These are phyloP conservation scores for Platysternon megacephalum DNA, from an alignment of 2,113 vertebrate species.

Conservation along the genomic window DNA sequence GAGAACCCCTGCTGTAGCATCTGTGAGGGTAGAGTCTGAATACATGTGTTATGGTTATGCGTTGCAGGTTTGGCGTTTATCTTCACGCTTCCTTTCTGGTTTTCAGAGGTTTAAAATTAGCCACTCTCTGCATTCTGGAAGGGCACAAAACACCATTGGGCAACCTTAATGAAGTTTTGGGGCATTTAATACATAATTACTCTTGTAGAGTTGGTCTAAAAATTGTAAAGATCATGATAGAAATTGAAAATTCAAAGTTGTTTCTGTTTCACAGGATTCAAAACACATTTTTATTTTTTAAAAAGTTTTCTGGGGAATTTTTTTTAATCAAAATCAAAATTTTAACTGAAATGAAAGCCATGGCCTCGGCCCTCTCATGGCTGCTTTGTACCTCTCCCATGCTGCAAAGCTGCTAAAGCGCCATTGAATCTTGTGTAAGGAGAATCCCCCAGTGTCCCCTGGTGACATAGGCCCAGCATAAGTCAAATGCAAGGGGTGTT, in stretches of 20 bases:
- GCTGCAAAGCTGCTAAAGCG: not conserved
- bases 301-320: not conserved
- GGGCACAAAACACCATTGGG: not conserved
- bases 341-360: not conserved
- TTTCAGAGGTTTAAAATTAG: not conserved
- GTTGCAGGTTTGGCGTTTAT: not conserved
- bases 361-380: not conserved
- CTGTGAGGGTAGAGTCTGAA: not conserved
- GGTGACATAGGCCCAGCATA: not conserved
- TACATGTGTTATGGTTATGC: not conserved
- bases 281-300: not conserved
- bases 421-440: not conserved
- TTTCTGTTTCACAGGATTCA: not conserved
- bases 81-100: not conserved
- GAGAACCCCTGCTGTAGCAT: no score
- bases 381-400: not conserved
- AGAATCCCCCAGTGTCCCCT: not conserved
- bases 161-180: not conserved
- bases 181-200: not conserved
- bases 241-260: not conserved
- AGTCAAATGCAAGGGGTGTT: not conserved
- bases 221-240: not conserved
- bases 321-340: not conserved
- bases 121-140: not conserved
- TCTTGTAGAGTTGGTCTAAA: not conserved